Evolutionary conservation across 2,113 vertebrate species (phyloP).

Genomic region (Macroglossus sobrinus): DNA sequence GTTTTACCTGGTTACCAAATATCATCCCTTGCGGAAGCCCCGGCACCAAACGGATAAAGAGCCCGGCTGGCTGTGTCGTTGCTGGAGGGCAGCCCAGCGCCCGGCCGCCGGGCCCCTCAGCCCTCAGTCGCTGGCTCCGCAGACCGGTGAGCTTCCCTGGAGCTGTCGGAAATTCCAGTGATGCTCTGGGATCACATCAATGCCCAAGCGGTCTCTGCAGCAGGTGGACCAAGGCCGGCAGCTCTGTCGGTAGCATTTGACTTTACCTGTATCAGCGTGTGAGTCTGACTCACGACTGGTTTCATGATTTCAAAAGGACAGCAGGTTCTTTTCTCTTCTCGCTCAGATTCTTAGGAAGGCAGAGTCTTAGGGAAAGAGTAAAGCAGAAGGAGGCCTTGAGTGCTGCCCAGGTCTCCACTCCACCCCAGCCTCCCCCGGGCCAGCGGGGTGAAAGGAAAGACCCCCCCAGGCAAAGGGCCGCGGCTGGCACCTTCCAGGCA

Average conservation of each 20-base stretch:
- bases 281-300: not conserved
- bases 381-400: not conserved
- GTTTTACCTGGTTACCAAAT: not conserved
- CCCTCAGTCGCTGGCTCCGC: accelerated
- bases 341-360: not conserved
- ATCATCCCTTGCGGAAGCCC: not conserved
- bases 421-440: not conserved
- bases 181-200: too few species aligned
- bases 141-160: not conserved
- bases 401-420: not conserved
- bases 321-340: not conserved
- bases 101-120: accelerated
- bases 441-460: not conserved
- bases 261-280: not conserved
- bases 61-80: too few species aligned
- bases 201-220: not conserved
- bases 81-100: too few species aligned
- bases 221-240: accelerated
- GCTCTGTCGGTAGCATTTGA: not conserved
- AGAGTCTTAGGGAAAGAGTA: not conserved
- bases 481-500: not conserved
- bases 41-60: not conserved
- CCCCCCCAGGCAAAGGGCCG: too few species aligned
- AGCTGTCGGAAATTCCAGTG: too few species aligned
- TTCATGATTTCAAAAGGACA: not conserved